Conservation (phyloP, 2,888 invertebrate genomes). For the Agrotis exclamationis region DNA sequence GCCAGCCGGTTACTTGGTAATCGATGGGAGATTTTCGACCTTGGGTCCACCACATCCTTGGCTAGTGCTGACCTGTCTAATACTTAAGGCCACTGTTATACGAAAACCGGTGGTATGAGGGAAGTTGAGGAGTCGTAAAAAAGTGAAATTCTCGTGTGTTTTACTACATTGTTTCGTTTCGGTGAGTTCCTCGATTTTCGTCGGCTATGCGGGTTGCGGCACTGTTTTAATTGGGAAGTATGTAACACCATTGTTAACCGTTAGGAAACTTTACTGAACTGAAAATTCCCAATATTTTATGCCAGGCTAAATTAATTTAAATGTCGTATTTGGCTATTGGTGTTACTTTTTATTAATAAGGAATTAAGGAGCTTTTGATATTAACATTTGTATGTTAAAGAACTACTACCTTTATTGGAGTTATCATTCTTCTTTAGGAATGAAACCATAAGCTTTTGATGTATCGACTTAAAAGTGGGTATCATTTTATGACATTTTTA, state of each 20-base stretch:
- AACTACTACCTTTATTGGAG: neutral
- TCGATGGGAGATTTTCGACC: slow-evolving; percentile 90
- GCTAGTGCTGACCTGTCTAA: slow-evolving; percentile 83
- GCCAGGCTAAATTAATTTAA: slow-evolving; percentile 12
- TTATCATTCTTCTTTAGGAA: slow-evolving; percentile 2
- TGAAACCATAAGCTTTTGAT: slow-evolving; percentile 10
- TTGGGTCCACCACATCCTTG: slow-evolving; percentile 86
- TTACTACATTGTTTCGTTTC: slow-evolving; percentile 46
- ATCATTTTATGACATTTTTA: slow-evolving; percentile 46
- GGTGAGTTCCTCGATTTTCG: slow-evolving; percentile 42
- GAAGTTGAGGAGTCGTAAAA: slow-evolving; percentile 49
- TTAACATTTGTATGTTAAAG: neutral
- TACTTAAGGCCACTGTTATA: slow-evolving; percentile 71
- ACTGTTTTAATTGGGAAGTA: slow-evolving; percentile 52
- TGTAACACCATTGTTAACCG: slow-evolving; percentile 38
- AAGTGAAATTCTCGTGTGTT: slow-evolving; percentile 52
- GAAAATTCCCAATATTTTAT: slow-evolving; percentile 14
- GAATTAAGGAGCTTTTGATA: neutral
- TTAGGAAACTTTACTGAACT: slow-evolving; percentile 23
- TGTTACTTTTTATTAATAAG: slow-evolving; percentile 6
- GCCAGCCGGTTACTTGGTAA: slow-evolving; percentile 76
- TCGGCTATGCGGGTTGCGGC: slow-evolving; percentile 52
- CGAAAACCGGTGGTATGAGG: slow-evolving; percentile 54
- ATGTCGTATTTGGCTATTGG: slow-evolving; percentile 1
- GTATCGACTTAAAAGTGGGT: slow-evolving; percentile 28